Evolutionary conservation across 2,888 invertebrate genomes (phyloP), one percentile per base, ranked within the genome.

Genomic region (Drosophila subquinaria): DNA sequence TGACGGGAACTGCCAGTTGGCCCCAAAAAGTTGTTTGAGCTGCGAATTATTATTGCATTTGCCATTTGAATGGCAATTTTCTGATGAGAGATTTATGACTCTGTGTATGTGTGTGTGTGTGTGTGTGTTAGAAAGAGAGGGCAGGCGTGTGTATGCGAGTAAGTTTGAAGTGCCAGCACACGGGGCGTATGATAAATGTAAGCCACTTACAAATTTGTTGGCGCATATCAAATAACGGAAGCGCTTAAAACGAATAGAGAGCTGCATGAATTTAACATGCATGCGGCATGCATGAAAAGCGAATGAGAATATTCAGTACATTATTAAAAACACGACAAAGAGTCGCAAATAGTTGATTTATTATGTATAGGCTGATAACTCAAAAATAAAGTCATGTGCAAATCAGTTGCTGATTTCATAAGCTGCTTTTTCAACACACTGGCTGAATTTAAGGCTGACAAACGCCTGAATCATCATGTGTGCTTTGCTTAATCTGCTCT

Each of bases 41-140:
- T 69, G 68, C 78, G 83, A 81, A 78, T 81, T 82, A 82, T 82
- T 87, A 82, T 86, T 86, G 87, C 81, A 83, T 83, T 82, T 86
- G 55, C 62, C 67, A 74, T 81, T 80, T 80, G 69, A 74, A 69
- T 81, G 74, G 50, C 62, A 72, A 65, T 75, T 56, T 63, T 36
- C 56, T 50, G 53, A 57, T 53, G 60, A 38, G 59, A 82, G 66
- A 69, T 69, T 76, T 76, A 78, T 69, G 64, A 30, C 47, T 59
- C 10, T 43, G 1, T 20, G 45, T 36, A 38, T n/a, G n/a, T n/a
- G n/a, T n/a, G n/a, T n/a, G n/a, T 11, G 42, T 0, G 13, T n/a
- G 45, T 33, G 38, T 40, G 40, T 33, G 48, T 45, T 0, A 6
- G 13, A 23, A 17, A 27, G 59, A 30, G 17, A 17, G n/a, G 4